Percentiles rank a stretch among this genome's conserved stretches.
These are phyloP conservation scores for Myotis daubentonii DNA, from an alignment of 2,797 vertebrate species.

Conservation along the genomic window DNA sequence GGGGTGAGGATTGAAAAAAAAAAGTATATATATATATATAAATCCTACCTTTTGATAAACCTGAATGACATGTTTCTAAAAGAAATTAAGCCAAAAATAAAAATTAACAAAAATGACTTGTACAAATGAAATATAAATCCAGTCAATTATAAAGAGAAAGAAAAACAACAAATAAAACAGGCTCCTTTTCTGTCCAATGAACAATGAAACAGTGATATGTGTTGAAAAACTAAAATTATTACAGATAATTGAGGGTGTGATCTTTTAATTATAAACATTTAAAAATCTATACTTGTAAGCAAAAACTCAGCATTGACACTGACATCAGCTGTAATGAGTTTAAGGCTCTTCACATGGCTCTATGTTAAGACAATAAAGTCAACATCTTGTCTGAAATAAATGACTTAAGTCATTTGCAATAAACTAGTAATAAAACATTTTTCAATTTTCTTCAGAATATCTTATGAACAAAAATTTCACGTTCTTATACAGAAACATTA, in stretches of 20 bases:
- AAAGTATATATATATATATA: conserved; percentile 85
- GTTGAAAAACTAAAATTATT: conserved; percentile 55
- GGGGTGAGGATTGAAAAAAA: conserved; percentile 61
- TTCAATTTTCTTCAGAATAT: conserved; percentile 20
- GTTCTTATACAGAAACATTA: conserved; percentile 5
- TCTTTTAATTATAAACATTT: conserved; percentile 25
- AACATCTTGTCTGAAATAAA: background rate
- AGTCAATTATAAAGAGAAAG: conserved; percentile 81
- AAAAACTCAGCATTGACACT: background rate
- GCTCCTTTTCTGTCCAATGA: conserved; percentile 63
- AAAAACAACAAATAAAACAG: conserved; percentile 65
- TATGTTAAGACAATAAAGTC: background rate
- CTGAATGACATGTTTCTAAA: conserved; percentile 99
- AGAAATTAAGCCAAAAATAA: conserved; percentile 92
- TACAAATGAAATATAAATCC: conserved; percentile 83
- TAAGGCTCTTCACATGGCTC: background rate
- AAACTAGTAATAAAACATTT: background rate
- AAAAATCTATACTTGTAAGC: background rate
- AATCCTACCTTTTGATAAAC: conserved; percentile 99
- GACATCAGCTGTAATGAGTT: background rate
- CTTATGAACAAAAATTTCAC: conserved; percentile 26
- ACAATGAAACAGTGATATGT: conserved; percentile 67
- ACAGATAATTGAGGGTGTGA: conserved; percentile 2
- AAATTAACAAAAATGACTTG: conserved; percentile 86
- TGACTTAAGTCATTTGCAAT: background rate